Conservation (phyloP, 1,140 invertebrate species). For the Brachionus koreanus region DNA sequence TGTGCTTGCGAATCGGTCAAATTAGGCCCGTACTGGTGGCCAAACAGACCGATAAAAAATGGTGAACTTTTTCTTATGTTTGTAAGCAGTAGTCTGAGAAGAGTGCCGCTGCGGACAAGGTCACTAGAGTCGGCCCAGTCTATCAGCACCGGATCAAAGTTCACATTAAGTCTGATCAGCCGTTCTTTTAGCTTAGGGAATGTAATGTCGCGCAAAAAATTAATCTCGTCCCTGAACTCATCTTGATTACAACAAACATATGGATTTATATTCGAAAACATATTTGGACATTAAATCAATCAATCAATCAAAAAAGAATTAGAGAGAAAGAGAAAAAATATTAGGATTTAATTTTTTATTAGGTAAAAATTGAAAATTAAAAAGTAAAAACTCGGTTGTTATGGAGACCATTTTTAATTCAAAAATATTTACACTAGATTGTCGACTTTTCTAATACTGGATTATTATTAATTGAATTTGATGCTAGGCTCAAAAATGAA, state of each 20-base stretch:
- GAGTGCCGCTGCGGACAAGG: conserved; percentile 48
- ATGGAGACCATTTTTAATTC: background rate
- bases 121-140: conserved; percentile 45
- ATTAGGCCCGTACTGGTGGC: conserved; percentile 52
- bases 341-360: background rate
- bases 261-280: conserved; percentile 31
- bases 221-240: conserved; percentile 12
- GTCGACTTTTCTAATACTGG: conserved; percentile 15
- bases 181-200: background rate
- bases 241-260: conserved; percentile 35
- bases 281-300: background rate
- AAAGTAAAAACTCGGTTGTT: conserved; percentile 6
- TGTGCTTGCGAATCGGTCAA: conserved; percentile 45
- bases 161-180: background rate
- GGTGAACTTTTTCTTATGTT: conserved; percentile 51
- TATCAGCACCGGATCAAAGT: conserved; percentile 23
- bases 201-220: background rate
- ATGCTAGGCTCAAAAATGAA: background rate
- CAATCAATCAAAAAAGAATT: background rate
- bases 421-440: conserved; percentile 24
- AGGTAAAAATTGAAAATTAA: conserved; percentile 26
- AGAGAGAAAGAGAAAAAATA: background rate
- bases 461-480: conserved; percentile 9
- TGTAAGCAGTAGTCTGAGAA: conserved; percentile 50
- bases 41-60: conserved; percentile 54